Percentiles rank a stretch among this genome's conserved stretches.
phyloP scores from a whole-genome alignment of 2,797 vertebrate species.

The Luscinia luscinia region DNA sequence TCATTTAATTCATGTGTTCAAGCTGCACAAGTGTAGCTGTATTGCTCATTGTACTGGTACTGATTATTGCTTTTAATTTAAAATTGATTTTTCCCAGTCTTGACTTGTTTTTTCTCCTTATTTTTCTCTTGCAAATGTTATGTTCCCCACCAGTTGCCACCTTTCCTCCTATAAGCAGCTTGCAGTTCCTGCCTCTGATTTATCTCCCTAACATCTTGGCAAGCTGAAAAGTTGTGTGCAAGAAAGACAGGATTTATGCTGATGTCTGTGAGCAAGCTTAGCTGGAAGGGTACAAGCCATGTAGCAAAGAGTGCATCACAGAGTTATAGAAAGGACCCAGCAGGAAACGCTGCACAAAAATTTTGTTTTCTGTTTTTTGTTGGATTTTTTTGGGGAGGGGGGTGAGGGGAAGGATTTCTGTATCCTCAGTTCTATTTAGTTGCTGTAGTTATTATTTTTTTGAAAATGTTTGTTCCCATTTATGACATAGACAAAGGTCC shows the following conservation, averaged over 20 bases:
- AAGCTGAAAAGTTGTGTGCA: not conserved
- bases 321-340: not conserved
- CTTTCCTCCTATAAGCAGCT: not conserved
- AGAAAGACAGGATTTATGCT: not conserved
- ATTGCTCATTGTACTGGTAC: not conserved
- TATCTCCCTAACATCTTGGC: not conserved
- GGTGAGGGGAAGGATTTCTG: not conserved
- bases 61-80: slow-evolving; percentile 29
- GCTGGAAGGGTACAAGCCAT: not conserved
- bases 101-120: not conserved
- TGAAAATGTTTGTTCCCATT: not conserved
- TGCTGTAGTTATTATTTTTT: not conserved
- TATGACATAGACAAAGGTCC: not conserved
- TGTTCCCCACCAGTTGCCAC: not conserved
- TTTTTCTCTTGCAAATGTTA: not conserved
- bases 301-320: not conserved
- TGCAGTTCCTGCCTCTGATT: not conserved
- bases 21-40: not conserved
- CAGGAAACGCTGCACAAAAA: not conserved
- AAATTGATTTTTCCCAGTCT: not conserved
- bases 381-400: too few relatives aligned
- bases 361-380: not conserved
- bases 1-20: not conserved
- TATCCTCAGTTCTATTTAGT: not conserved
- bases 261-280: not conserved